Evolutionary conservation across 1,140 invertebrate genomes (phyloP).

Genomic region (Carcinoscorpius rotundicauda): DNA sequence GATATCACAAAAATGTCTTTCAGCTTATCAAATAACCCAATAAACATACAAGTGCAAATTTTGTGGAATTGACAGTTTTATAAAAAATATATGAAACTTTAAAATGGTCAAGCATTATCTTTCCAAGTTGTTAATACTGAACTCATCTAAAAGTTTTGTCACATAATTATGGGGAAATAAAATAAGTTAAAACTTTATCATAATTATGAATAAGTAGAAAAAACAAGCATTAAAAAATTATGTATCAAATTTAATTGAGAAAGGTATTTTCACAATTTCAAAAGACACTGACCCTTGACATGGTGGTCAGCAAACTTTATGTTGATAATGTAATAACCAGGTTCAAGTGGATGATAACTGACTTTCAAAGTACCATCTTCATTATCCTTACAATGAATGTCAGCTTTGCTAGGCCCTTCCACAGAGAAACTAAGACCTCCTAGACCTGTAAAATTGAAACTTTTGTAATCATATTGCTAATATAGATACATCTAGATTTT

Average conservation of each 20-base stretch:
- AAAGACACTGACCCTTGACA: constrained; percentile 47
- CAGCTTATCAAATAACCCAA: too few species aligned
- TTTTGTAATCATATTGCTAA: too few species aligned
- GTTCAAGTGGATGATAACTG: constrained; percentile 91
- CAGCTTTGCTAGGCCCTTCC: constrained; percentile 88
- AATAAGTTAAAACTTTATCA: neutral
- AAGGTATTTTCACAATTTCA: neutral
- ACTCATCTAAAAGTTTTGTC: neutral
- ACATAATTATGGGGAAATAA: neutral
- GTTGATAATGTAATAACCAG: constrained; percentile 93
- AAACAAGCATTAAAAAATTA: neutral
- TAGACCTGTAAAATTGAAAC: constrained; percentile 41
- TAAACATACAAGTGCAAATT: too few species aligned
- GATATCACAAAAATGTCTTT: too few species aligned
- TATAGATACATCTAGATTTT: too few species aligned
- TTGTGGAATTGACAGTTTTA: too few species aligned
- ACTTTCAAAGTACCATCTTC: constrained; percentile 89
- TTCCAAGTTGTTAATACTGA: too few species aligned
- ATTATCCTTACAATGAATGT: constrained; percentile 93
- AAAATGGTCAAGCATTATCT: too few species aligned
- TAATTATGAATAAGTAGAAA: neutral
- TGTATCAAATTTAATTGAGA: neutral
- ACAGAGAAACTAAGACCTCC: constrained; percentile 87
- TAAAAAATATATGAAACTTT: too few species aligned
- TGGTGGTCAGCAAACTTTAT: constrained; percentile 96